Evolutionary conservation across 2,888 invertebrate species (phyloP).

Genomic region (Thalpophila matura): DNA sequence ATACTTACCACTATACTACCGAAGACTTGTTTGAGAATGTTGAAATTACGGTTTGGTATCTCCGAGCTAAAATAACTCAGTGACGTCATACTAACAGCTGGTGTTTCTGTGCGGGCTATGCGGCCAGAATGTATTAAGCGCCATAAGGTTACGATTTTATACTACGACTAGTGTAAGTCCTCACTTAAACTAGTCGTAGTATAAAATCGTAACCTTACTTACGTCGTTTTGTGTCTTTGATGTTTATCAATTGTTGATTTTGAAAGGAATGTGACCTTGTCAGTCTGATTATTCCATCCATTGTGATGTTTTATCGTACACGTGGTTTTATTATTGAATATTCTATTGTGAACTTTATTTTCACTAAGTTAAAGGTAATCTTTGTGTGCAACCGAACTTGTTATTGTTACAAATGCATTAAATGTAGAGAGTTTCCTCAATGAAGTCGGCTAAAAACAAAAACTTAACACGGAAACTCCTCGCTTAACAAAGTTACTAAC

Average conservation of each 20-base stretch:
- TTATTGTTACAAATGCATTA: too few species aligned
- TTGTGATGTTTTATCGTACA: too few species aligned
- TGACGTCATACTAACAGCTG: slow-evolving; percentile 2
- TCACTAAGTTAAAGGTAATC: too few species aligned
- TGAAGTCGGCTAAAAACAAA: too few species aligned
- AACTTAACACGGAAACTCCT: slow-evolving; percentile 36
- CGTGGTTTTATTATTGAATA: too few species aligned
- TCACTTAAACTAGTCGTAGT: too few species aligned
- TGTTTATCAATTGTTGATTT: neutral
- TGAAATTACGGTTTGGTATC: neutral
- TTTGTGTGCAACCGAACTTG: too few species aligned
- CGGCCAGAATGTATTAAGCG: neutral
- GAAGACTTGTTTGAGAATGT: rapidly evolving
- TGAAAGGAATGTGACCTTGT: neutral
- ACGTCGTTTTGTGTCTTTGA: neutral
- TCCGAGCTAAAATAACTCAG: neutral
- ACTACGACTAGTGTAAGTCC: neutral
- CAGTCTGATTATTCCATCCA: neutral
- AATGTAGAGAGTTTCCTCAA: too few species aligned
- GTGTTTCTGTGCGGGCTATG: neutral
- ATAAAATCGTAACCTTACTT: too few species aligned
- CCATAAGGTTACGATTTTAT: neutral
- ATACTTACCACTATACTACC: slow-evolving; percentile 91
- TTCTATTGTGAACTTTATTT: too few species aligned
- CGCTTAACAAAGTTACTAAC: slow-evolving; percentile 40